Conservation (phyloP, 2,888 invertebrate species). For the Zelleria hepariella region DNA sequence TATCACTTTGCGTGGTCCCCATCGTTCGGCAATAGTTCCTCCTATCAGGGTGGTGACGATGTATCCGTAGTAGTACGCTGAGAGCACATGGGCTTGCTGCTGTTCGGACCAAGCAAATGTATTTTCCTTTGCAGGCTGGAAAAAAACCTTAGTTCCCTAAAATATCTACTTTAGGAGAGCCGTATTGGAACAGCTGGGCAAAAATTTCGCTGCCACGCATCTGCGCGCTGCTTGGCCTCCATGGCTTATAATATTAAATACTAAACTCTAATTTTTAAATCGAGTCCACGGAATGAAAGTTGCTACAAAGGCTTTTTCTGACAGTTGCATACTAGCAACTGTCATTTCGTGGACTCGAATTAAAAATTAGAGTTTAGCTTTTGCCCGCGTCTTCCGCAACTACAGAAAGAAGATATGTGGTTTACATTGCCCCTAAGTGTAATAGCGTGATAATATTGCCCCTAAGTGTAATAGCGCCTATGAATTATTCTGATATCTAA, state of each 20-base stretch:
- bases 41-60: slow-evolving; percentile 63
- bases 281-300: too few species aligned
- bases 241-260: not conserved
- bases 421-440: too few species aligned
- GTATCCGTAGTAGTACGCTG: slow-evolving; percentile 72
- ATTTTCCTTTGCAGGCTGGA: not conserved
- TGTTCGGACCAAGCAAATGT: slow-evolving; percentile 43
- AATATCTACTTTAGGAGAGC: not conserved
- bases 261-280: too few species aligned
- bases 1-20: slow-evolving; percentile 56
- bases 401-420: too few species aligned
- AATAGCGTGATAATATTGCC: too few species aligned
- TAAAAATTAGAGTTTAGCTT: too few species aligned
- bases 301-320: too few species aligned
- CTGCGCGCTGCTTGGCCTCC: not conserved
- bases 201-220: not conserved
- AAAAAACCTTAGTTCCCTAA: not conserved
- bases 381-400: too few species aligned
- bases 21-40: slow-evolving; percentile 64
- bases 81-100: slow-evolving; percentile 63
- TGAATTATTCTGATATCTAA: too few species aligned
- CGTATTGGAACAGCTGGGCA: not conserved
- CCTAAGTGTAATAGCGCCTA: too few species aligned
- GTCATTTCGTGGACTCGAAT: too few species aligned
- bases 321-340: too few species aligned